Base-by-base conservation (phyloP, 2,113 vertebrate species). In the Genyomyrus donnyi region DNA sequence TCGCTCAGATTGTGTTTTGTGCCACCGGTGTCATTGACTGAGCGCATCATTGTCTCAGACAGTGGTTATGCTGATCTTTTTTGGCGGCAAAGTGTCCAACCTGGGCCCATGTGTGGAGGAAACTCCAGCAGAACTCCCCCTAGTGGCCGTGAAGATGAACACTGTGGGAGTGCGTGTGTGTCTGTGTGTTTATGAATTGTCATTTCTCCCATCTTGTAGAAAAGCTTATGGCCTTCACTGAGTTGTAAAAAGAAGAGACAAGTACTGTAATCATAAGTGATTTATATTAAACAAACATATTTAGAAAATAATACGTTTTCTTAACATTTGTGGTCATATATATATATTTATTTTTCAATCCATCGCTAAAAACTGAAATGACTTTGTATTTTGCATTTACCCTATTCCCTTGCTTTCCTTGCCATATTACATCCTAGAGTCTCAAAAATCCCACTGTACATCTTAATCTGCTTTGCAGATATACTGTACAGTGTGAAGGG, bases 241-340 rank as follows among this genome's bases (percentile, higher is more conserved):
- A 49, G 84, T 49, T 52, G 49, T 87, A 52, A 56, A 87, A 87
- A 87, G 45, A 80, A 80, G 31, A 80, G 74, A 80, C 83, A 24
- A 53, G 50, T 35, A 87, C 86, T 87, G 86, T 31, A 87, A 56
- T 58, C 86, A 39, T 6, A 87, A 53, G 15, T 31, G 17, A 80
- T 89, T 80, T 83, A 27, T 39, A 66, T 49, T 50, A 35, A 89
- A 89, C 46, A 52, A 83, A 39, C 31, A 52, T 89, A 19, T 89
- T 77, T 49, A 80, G 62, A 48, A n/a, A 45, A 89, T n/a, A 31
- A 21, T 45, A 27, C n/a, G 13, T 35, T 87, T 87, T n/a, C 2
- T 50, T 46, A 89, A 70, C 88, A 86, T 27, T n/a, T 86, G 19
- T 86, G 42, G 19, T 85, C 84, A 48, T 46, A 46, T 85, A 49